Evolutionary conservation across 2,888 invertebrate genomes (phyloP), one percentile per base, ranked within the genome.

Genomic region (Serripes groenlandicus): DNA sequence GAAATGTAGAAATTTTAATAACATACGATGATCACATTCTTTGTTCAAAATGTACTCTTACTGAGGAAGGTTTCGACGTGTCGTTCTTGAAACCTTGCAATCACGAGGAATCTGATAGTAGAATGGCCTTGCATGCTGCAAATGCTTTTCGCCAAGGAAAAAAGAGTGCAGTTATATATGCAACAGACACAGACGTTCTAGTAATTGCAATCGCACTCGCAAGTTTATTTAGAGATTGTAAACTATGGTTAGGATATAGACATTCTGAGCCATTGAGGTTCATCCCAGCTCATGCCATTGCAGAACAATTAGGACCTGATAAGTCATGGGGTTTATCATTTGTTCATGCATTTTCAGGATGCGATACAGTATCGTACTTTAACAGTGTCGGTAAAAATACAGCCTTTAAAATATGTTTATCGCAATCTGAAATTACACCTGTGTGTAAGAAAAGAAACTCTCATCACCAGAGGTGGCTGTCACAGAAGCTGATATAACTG

Each of bases 321-420:
- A 23, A 21, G 5, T 54, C 54, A 23, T 54, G 54, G 54, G 54
- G 11, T 21, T 54, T 54, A 21, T 23, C 23, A 11, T 54, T 54
- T 4, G n/a, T 5, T 54, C 23, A 42, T 18, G 42, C 42, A 42
- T 42, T 42, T 42, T 42, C 42, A 4, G 54, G n/a, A 15, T 54
- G 54, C 23, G 54, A 54, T 11, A 54, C n/a, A 4, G n/a, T 54
- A 5, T 54, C 54, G 4, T 21, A 11, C n/a, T 54, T 21, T 23
- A 54, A 54, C n/a, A 21, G 54, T n/a, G n/a, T n/a, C n/a, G n/a
- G n/a, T n/a, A 60, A 60, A 60, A 23, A 15, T n/a, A 71, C 78
- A 28, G 60, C 60, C 7, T 60, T 28, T 60, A 60, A 30, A 28
- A 60, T 60, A 30, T 60, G 60, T 26, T 30, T 9, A 9, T 60